Evolutionary conservation across 2,113 vertebrate species (phyloP).

Genomic region (Orthonyx spaldingii): DNA sequence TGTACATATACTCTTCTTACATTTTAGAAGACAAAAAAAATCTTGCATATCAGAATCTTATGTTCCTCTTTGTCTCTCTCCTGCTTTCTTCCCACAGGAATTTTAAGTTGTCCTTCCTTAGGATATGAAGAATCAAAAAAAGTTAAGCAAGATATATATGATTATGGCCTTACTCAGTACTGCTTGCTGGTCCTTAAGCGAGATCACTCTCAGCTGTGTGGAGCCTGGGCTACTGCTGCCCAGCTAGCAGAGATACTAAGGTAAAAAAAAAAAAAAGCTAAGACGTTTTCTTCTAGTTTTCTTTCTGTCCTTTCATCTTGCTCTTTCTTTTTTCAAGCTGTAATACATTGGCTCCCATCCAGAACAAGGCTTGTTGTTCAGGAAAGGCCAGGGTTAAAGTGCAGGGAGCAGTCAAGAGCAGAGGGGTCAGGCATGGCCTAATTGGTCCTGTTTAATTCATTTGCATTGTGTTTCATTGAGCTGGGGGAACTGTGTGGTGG

Average conservation of each 20-base stretch:
- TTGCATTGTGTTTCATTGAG: neutral
- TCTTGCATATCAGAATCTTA: neutral
- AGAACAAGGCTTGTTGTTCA: conserved; percentile 44
- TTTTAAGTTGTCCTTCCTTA: conserved; percentile 62
- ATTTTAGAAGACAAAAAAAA: neutral
- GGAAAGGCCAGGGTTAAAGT: conserved; percentile 58
- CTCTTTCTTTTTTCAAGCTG: conserved; percentile 23
- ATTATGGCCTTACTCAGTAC: conserved; percentile 73
- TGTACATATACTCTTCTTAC: neutral
- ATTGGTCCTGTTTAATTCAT: conserved; percentile 53
- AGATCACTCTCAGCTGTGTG: conserved; percentile 68
- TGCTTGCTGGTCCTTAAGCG: conserved; percentile 73
- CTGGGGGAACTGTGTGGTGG: neutral
- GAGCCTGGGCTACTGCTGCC: conserved; percentile 74
- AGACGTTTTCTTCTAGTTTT: neutral
- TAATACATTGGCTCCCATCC: neutral
- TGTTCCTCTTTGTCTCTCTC: neutral
- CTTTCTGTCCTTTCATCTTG: conserved; percentile 8
- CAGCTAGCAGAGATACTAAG: conserved; percentile 76
- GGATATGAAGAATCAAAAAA: conserved; percentile 69
- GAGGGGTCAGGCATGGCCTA: conserved; percentile 56
- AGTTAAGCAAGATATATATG: conserved; percentile 74
- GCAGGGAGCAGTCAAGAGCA: conserved; percentile 50
- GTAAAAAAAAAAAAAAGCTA: conserved; percentile 55
- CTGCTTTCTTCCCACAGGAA: conserved; percentile 62